Base-by-base conservation (phyloP, 2,797 vertebrate genomes). In the Muraenolepis orangiensis region DNA sequence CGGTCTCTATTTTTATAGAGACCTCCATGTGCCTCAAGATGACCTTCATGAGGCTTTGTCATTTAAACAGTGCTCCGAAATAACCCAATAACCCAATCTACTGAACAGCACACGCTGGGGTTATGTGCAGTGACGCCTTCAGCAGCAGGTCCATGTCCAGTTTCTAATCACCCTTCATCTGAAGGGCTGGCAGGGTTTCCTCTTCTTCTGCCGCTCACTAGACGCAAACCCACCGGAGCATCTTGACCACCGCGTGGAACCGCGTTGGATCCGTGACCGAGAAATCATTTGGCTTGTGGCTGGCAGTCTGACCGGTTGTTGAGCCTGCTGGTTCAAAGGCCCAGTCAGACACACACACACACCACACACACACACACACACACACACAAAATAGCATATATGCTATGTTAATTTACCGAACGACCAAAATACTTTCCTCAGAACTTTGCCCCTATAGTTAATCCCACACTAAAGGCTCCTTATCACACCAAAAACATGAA, bases 241-340 rank as follows among this genome's bases (percentile, higher is more conserved):
- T 40, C 38, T 40, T 40, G 38, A 40, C 57, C 71, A 68, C 38
- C 61, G n/a, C n/a, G 64, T 74, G 76, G 14, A 73, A 69, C 67
- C 38, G 20, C 82, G 77, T 80, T 83, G 77, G 76, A 72, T 72
- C 77, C 76, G 79, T 64, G 74, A 78, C 78, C 66, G 36, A 28
- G 38, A 77, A 81, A 69, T 69, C 64, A 77, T 89, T 89, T 88
- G 81, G 84, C 85, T 87, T 86, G 78, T 26, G 81, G 79, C 67
- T 87, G 86, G 78, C 81, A 79, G 76, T 82, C 77, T 32, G 16
- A 74, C 68, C 32, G 82, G 80, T 74, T 72, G 75, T 78, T n/a
- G n/a, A n/a, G 81, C 81, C 85, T 87, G 79, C 78, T 80, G 66
- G 70, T 61, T 8, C n/a, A 23, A 61, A 61, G 6, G 61, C 61